Conservation (phyloP, 92 coral and sea anemone species). For the Heteractis magnifica region DNA sequence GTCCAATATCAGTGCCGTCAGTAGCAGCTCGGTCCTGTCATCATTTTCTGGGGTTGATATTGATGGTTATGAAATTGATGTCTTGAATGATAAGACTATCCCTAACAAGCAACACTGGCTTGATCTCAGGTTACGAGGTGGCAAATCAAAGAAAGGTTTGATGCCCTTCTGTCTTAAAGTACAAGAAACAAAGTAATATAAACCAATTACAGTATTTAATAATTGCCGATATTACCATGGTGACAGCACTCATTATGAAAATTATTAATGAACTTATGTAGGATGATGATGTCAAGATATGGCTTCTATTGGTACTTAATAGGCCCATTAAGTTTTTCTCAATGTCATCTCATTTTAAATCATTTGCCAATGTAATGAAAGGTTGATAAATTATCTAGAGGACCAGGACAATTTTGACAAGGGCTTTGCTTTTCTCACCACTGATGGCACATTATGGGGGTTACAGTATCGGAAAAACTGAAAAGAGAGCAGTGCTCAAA, state of each 20-base stretch:
- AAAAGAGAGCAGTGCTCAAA: too few species aligned
- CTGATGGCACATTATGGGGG: too few species aligned
- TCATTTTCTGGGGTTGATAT: slow-evolving; percentile 88
- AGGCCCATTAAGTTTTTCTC: too few species aligned
- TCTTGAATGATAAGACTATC: slow-evolving; percentile 78
- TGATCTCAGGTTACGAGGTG: slow-evolving; percentile 84
- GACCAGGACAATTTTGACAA: too few species aligned
- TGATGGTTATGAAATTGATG: slow-evolving; percentile 79
- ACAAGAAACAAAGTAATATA: slow-evolving; percentile 70
- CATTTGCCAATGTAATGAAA: too few species aligned
- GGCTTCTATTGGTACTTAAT: not conserved
- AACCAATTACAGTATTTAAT: slow-evolving; percentile 3
- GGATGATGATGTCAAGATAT: not conserved
- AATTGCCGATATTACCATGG: not conserved
- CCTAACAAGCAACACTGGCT: slow-evolving; percentile 96
- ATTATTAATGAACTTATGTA: not conserved
- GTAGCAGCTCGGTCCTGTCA: slow-evolving; percentile 92
- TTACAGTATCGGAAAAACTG: too few species aligned
- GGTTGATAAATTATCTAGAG: too few species aligned
- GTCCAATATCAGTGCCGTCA: slow-evolving; percentile 85
- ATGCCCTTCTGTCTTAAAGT: slow-evolving; percentile 85
- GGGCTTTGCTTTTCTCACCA: too few species aligned
- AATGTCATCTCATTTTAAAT: too few species aligned
- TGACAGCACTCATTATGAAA: not conserved
- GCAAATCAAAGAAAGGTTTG: slow-evolving; percentile 81